phyloP scores from a whole-genome alignment of 2,797 vertebrate species.

The Echeneis naucrates region DNA sequence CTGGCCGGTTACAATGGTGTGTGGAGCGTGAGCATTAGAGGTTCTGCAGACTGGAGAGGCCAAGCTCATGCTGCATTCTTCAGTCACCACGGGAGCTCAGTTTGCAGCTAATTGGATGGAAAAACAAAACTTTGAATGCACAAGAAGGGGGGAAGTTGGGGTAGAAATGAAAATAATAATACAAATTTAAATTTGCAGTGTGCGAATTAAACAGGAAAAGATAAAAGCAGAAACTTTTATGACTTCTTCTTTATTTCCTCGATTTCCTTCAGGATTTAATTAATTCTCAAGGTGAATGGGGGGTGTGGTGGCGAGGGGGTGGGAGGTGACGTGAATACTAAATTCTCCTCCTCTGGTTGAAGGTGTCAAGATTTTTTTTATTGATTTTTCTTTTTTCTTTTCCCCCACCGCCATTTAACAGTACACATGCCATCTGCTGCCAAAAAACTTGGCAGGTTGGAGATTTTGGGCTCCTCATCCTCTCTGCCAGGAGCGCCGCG shows the following conservation, averaged over 20 bases:
- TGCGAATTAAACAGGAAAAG: background rate
- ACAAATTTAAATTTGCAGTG: background rate
- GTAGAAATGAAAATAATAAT: background rate
- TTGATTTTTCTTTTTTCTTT: slow-evolving; percentile 47
- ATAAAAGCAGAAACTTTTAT: background rate
- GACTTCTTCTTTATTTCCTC: background rate
- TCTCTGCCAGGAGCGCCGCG: slow-evolving; percentile 62
- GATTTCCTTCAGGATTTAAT: slow-evolving; percentile 38
- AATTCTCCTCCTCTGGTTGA: slow-evolving; percentile 39
- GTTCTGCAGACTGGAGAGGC: slow-evolving; percentile 51
- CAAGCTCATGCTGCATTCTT: slow-evolving; percentile 43
- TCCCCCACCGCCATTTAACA: slow-evolving; percentile 55
- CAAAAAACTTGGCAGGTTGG: slow-evolving; percentile 65
- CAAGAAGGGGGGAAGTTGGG: too few species aligned
- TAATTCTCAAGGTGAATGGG: slow-evolving; percentile 42
- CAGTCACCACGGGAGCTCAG: slow-evolving; percentile 52
- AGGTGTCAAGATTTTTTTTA: slow-evolving; percentile 52
- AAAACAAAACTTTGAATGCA: slow-evolving; percentile 45
- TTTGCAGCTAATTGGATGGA: slow-evolving; percentile 73
- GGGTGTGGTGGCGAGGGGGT: background rate
- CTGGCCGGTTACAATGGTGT: slow-evolving; percentile 48
- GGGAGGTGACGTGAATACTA: background rate
- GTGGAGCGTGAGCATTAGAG: slow-evolving; percentile 34
- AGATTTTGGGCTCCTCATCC: slow-evolving; percentile 33
- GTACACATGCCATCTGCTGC: slow-evolving; percentile 74